Evolutionary conservation across 2,797 vertebrate species (phyloP).

Genomic region (Acipenser oxyrinchus): DNA sequence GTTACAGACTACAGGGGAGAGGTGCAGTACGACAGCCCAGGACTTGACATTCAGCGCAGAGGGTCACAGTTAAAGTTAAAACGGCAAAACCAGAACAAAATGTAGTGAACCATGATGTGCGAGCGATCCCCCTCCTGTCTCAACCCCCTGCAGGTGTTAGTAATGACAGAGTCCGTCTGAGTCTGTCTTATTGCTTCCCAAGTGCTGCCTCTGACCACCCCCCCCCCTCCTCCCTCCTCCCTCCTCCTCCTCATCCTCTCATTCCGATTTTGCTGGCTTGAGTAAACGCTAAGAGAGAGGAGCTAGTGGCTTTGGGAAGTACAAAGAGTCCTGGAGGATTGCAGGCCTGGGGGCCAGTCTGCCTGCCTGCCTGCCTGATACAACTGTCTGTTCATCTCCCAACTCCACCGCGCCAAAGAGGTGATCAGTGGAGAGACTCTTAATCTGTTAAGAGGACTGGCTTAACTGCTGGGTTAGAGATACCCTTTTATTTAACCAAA

Average conservation of each 20-base stretch:
- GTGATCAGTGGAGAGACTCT: slow-evolving; percentile 53
- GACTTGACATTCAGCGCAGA: no score
- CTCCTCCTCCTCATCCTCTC: slow-evolving; percentile 5
- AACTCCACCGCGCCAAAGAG: slow-evolving; percentile 22
- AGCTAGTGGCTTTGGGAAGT: slow-evolving; percentile 53
- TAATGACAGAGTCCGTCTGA: background rate
- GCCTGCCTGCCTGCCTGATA: slow-evolving; percentile 62
- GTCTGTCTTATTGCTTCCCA: slow-evolving; percentile 18
- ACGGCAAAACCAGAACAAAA: no score
- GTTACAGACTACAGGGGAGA: no score
- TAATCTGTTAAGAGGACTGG: slow-evolving; percentile 72
- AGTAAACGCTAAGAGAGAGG: slow-evolving; percentile 31
- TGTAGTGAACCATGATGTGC: no score
- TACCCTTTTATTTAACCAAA: slow-evolving; percentile 60
- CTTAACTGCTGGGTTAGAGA: slow-evolving; percentile 71
- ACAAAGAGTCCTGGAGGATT: slow-evolving; percentile 69
- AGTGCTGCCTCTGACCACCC: background rate
- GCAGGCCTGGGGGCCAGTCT: slow-evolving; percentile 64
- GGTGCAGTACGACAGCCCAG: no score
- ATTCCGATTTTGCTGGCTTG: slow-evolving; percentile 20
- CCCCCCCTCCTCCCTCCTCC: slow-evolving; percentile 24
- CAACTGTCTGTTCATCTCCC: slow-evolving; percentile 50
- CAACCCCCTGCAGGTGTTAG: no score
- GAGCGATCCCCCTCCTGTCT: no score
- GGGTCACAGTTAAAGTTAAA: no score